phyloP scores from a whole-genome alignment of 2,797 vertebrate species.

The Pipistrellus pipistrellus region DNA sequence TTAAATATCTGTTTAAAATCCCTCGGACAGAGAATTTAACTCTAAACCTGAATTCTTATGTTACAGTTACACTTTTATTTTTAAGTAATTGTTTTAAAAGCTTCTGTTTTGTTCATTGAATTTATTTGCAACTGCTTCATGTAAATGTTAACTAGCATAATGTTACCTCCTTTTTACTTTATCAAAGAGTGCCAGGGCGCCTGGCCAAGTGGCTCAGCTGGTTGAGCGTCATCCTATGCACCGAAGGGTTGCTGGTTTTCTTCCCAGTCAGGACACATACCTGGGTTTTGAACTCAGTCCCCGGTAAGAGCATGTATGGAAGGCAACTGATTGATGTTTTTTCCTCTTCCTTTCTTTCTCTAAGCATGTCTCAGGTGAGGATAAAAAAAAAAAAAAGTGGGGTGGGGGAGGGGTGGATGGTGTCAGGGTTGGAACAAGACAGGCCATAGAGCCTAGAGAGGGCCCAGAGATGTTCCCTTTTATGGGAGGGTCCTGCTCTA shows the following conservation, averaged over 20 bases:
- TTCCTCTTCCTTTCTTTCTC: background rate
- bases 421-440: background rate
- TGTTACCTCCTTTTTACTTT: background rate
- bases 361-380: background rate
- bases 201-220: background rate
- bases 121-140: background rate
- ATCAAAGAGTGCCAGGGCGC: background rate
- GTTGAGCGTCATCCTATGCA: no score
- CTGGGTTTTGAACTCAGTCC: background rate
- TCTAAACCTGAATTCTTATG: background rate
- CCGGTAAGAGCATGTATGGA: background rate
- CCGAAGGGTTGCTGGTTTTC: background rate
- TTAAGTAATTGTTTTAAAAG: background rate
- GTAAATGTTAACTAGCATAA: background rate
- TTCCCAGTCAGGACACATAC: background rate
- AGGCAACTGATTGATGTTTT: background rate
- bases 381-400: background rate
- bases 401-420: no score
- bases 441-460: background rate
- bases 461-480: background rate
- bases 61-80: background rate
- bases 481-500: background rate
- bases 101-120: background rate
- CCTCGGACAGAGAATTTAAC: background rate
- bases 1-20: background rate